Evolutionary conservation across 2,797 vertebrate genomes (phyloP).

Genomic region (Amazona finschi): DNA sequence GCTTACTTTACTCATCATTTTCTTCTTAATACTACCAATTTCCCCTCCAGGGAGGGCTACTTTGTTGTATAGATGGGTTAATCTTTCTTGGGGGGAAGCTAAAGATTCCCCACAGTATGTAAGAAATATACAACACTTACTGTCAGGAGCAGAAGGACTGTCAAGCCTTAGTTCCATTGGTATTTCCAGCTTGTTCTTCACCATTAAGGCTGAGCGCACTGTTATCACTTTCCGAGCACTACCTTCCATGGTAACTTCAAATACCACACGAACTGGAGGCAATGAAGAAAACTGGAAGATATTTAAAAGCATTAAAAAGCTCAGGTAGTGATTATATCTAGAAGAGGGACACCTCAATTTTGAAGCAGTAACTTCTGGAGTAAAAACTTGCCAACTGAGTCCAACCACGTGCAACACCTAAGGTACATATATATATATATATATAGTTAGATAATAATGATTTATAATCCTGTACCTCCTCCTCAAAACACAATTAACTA

Average conservation of each 20-base stretch:
- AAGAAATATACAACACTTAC: conserved; percentile 72
- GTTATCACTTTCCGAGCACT: conserved; percentile 95
- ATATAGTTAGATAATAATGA: fast-evolving
- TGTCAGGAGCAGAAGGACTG: conserved; percentile 96
- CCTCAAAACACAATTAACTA: background rate
- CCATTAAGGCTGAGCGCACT: conserved; percentile 91
- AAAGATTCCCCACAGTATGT: fast-evolving
- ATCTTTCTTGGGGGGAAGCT: background rate
- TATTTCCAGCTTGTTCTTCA: conserved; percentile 90
- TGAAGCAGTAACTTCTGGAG: background rate
- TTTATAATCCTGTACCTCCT: background rate
- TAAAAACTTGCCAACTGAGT: background rate
- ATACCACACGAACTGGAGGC: conserved; percentile 94
- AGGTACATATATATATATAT: fast-evolving
- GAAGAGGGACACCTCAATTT: background rate
- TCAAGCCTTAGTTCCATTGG: conserved; percentile 94
- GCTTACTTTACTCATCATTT: background rate
- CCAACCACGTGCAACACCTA: background rate
- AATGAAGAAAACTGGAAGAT: conserved; percentile 90
- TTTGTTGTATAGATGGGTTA: background rate
- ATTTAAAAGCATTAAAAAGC: conserved; percentile 32
- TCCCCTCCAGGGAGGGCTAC: background rate
- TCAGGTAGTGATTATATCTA: background rate
- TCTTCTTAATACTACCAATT: background rate
- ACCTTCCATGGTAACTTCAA: conserved; percentile 95